Conservation (phyloP, 2,113 vertebrate genomes). For the Actenoides hombroni region DNA sequence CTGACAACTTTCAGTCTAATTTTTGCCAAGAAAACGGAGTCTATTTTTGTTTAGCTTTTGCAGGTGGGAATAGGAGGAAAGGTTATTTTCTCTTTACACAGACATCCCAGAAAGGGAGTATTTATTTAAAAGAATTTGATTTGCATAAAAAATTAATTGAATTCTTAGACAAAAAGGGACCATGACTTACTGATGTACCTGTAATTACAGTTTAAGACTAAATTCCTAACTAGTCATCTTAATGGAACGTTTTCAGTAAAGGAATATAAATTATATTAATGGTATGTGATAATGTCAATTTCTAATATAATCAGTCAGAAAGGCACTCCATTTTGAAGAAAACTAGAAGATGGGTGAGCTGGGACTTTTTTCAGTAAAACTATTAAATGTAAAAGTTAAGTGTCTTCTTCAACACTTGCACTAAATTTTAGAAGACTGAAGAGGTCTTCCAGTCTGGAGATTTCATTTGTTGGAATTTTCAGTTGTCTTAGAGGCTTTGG, state of each 20-base stretch:
- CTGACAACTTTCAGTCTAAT: background rate
- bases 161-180: background rate
- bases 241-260: slow-evolving; percentile 39
- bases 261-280: background rate
- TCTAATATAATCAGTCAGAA: background rate
- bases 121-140: background rate
- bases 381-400: background rate
- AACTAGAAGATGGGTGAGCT: background rate
- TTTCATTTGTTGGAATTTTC: background rate
- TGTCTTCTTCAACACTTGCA: background rate
- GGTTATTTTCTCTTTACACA: background rate
- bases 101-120: background rate
- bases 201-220: slow-evolving; percentile 30
- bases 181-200: background rate
- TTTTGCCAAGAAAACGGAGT: slow-evolving; percentile 5
- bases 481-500: background rate
- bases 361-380: background rate
- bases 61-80: background rate
- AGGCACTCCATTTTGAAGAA: background rate
- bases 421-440: background rate
- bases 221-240: background rate
- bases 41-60: background rate
- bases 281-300: background rate
- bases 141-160: background rate
- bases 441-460: background rate